Evolutionary conservation across 2,797 vertebrate species (phyloP), one percentile per base, ranked within the genome.

Genomic region (Channa striata): DNA sequence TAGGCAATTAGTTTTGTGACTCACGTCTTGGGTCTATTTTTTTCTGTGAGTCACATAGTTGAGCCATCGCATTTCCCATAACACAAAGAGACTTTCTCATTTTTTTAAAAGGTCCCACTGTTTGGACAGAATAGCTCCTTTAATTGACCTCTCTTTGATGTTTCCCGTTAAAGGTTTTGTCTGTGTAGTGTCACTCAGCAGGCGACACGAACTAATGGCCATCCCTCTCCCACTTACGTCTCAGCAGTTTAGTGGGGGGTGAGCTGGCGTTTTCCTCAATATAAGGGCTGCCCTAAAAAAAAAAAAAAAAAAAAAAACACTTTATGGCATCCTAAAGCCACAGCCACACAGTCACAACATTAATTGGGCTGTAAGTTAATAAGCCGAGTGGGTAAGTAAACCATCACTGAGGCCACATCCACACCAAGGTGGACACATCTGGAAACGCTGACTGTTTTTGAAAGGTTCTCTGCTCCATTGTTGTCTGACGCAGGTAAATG

Each of bases 71-170:
- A 13, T 82, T 90, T 88, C 82, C 84, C 70, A 67, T 79, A 81
- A 83, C 57, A 84, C 79, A 77, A 78, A 68, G 60, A 69, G 62
- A 78, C 72, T 74, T 78, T 78, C 81, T 78, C 40, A n/a, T 39
- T 56, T 59, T 49, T 30, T 43, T 30, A 30, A 44, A 61, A 68
- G 56, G 79, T 46, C 70, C 79, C 78, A 73, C 81, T 75, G 76
- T 85, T 80, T 64, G 78, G 73, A 77, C 80, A 82, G 72, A 82
- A 81, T 72, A 76, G 71, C 76, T 64, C 68, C 59, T 23, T 74
- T 86, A 88, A 89, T 87, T 80, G 84, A 86, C 75, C 59, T 25
- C 1, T 17, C 83, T 90, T 91, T 92, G 81, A 90, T 85, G 86
- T 74, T 68, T 67, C 59, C 69, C 58, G 69, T 91, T 88, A 78